phyloP scores from a whole-genome alignment of 2,113 vertebrate genomes.

The Percina caprodes region DNA sequence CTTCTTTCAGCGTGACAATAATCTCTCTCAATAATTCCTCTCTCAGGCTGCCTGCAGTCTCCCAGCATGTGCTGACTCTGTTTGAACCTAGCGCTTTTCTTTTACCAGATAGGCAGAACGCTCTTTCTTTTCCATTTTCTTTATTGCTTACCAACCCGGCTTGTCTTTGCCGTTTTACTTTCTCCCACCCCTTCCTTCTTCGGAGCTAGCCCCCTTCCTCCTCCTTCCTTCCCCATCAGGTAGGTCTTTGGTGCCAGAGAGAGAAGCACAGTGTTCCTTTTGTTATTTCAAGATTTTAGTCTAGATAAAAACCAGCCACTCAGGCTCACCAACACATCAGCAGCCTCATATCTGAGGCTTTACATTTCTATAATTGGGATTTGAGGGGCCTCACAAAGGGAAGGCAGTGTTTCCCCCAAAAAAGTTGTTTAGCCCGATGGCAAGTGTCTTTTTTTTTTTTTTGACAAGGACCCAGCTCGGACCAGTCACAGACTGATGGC shows the following conservation, averaged over 20 bases:
- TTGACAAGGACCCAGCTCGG: no score
- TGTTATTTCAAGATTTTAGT: conserved; percentile 70
- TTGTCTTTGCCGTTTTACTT: conserved; percentile 8
- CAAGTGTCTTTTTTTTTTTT: no score
- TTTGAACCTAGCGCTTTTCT: conserved; percentile 45
- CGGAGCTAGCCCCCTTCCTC: background rate
- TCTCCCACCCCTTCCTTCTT: conserved; percentile 4
- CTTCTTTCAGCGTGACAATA: conserved; percentile 66
- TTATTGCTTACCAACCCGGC: background rate
- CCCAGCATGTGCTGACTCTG: conserved; percentile 69
- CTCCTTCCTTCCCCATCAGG: conserved; percentile 54
- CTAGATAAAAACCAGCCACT: conserved; percentile 65
- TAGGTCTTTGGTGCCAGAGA: conserved; percentile 66
- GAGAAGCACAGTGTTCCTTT: conserved; percentile 75
- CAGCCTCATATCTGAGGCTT: conserved; percentile 48
- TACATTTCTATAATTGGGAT: conserved; percentile 59
- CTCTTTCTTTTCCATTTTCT: conserved; percentile 22
- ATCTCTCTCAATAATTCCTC: conserved; percentile 63
- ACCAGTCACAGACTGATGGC: no score
- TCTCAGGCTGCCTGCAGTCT: conserved; percentile 60
- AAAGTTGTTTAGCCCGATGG: no score
- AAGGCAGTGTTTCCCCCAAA: background rate
- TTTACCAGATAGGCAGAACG: conserved; percentile 28
- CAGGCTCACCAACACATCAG: conserved; percentile 55
- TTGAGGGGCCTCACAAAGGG: conserved; percentile 41